Conservation (phyloP, 2,113 vertebrate genomes). For the Tetraodon nigroviridis region DNA sequence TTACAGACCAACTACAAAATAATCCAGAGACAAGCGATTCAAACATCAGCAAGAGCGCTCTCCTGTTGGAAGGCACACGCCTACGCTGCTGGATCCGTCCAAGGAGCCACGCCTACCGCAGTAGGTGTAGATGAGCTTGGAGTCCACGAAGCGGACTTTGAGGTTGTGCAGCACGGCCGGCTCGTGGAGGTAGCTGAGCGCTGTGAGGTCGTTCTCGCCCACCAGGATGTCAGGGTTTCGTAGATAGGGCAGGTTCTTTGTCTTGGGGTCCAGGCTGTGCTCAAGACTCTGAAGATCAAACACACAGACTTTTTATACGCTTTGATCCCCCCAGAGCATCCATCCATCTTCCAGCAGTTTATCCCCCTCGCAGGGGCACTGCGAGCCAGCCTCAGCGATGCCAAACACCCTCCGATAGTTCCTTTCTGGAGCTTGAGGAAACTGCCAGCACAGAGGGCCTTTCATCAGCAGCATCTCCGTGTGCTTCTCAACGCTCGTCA, state of each 20-base stretch:
- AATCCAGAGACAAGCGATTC: no score
- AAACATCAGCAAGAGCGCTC: no score
- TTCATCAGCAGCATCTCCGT: no score
- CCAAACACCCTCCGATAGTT: no score
- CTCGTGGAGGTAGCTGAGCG: constrained; percentile 96
- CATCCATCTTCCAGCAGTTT: no score
- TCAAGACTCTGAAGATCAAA: constrained; percentile 78
- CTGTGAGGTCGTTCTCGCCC: constrained; percentile 97
- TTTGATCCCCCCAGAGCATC: no score
- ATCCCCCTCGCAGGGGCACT: no score
- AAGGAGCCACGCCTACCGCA: constrained; percentile 78
- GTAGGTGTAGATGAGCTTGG: constrained; percentile 98
- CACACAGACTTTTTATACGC: not conserved
- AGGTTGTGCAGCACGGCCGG: constrained; percentile 97
- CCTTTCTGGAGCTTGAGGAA: no score
- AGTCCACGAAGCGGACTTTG: constrained; percentile 95
- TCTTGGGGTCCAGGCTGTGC: constrained; percentile 84
- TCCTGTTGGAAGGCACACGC: no score
- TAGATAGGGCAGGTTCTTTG: constrained; percentile 88
- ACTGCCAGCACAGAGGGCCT: no score
- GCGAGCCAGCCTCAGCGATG: no score
- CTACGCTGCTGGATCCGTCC: not conserved
- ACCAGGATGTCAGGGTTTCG: constrained; percentile 98
- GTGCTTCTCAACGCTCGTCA: no score
- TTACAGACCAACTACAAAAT: not conserved